phyloP scores from a whole-genome alignment of 2,888 invertebrate species.

The Torymus tubicola region DNA sequence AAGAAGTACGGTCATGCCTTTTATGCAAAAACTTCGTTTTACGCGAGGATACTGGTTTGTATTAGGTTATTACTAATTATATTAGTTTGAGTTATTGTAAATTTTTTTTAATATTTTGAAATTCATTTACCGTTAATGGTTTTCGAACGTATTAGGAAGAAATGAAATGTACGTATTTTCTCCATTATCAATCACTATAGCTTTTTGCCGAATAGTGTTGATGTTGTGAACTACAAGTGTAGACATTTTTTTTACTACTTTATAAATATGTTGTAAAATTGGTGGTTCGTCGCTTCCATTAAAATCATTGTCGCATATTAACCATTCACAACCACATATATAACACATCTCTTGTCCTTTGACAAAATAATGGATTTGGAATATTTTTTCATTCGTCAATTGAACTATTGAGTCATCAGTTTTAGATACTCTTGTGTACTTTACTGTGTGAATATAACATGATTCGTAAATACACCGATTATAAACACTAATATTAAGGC shows the following conservation, averaged over 20 bases:
- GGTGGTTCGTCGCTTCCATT: not conserved
- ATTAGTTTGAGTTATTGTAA: not conserved
- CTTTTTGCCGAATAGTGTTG: not conserved
- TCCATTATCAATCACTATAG: constrained; percentile 16
- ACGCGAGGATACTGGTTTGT: no score
- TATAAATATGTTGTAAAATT: not conserved
- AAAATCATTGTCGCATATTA: constrained; percentile 13
- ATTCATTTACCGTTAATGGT: constrained; percentile 8
- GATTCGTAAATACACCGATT: not conserved
- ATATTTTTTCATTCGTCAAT: constrained; percentile 2
- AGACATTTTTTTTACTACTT: constrained; percentile 9
- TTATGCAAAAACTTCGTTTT: no score
- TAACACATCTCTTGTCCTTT: constrained; percentile 6
- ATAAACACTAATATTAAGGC: not conserved
- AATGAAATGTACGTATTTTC: constrained; percentile 8
- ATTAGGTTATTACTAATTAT: no score
- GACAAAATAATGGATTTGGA: constrained; percentile 28
- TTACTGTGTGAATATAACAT: no score
- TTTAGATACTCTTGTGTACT: constrained; percentile 11
- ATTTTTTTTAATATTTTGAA: not conserved
- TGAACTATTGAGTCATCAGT: constrained; percentile 18
- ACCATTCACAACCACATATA: constrained; percentile 13
- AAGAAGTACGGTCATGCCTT: no score
- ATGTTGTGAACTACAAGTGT: constrained; percentile 8
- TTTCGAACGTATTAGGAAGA: constrained; percentile 22